A percentile compares a stretch with the other conserved stretches of the same genome.
Evolutionary conservation across 2,797 vertebrate genomes (phyloP).

Genomic region (Chanos chanos): DNA sequence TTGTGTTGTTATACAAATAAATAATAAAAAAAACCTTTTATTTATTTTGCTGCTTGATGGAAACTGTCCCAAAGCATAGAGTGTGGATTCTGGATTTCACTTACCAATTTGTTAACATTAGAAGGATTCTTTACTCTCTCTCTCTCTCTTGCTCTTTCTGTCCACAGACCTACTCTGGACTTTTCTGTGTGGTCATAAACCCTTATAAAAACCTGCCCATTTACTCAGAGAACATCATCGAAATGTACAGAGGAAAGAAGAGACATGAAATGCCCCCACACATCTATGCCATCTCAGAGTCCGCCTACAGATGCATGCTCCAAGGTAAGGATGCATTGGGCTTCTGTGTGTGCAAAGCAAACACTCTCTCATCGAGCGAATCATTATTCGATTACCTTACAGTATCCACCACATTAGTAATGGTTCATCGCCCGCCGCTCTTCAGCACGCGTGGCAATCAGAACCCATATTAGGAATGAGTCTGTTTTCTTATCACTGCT

Average conservation of each 20-base stretch:
- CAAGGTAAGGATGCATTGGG: conserved; percentile 79
- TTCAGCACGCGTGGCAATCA: too few species aligned
- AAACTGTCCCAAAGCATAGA: neutral
- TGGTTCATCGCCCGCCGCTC: neutral
- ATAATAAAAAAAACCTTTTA: too few species aligned
- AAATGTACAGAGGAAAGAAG: conserved; percentile 98
- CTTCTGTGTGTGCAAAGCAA: neutral
- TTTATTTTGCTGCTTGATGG: too few species aligned
- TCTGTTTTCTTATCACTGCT: too few species aligned
- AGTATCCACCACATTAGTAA: too few species aligned
- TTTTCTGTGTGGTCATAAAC: conserved; percentile 99
- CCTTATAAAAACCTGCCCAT: conserved; percentile 99
- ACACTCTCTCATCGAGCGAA: too few species aligned
- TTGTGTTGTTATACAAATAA: too few species aligned
- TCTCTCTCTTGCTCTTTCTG: conserved; percentile 34
- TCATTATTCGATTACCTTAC: conserved; percentile 32
- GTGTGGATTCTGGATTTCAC: too few species aligned
- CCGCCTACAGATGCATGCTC: conserved; percentile 97
- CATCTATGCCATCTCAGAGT: conserved; percentile 97
- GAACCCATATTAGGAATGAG: too few species aligned
- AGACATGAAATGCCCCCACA: conserved; percentile 98
- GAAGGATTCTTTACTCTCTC: conserved; percentile 9
- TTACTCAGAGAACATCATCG: conserved; percentile 97
- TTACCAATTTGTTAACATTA: neutral
- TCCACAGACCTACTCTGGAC: conserved; percentile 93